Evolutionary conservation across 64 coral and sea anemone species (phyloP), one percentile per base, ranked within the genome.

Genomic region (Dendrophyllia cribrosa): DNA sequence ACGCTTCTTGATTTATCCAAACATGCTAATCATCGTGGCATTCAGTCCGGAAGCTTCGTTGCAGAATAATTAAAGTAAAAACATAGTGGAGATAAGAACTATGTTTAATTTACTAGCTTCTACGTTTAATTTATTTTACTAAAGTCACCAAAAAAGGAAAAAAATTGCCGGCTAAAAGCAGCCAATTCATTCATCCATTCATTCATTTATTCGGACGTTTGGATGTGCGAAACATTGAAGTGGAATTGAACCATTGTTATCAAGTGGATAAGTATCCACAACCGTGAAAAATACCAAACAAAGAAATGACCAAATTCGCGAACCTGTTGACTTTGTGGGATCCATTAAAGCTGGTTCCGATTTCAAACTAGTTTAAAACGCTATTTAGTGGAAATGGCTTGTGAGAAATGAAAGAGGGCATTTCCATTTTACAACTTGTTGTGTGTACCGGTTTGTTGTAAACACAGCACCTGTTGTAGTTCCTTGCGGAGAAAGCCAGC

Each of bases 381-480:
- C 43, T 62, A 67, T 16, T 43, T 24, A 9, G 20, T 23, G 63
- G 44, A 20, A n/a, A 84, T 51, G 9, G 26, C 19, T 9, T 66
- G 17, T 23, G 45, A 16, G 17, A 23, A 84, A 22, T 23, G 7
- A 68, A 84, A 64, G 4, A 80, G 4, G 45, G 43, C 62, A 62
- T 84, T 65, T 84, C 58, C 46, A 84, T 23, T 84, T 84, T 67
- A 52, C 43, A 65, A 4, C 44, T 51, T 67, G 43, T 84, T 26
- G 9, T 65, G 16, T 68, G 45, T 84, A 84, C 80, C 62, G 17
- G 62, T 66, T 83, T 6, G 79, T 62, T 84, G 10, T 67, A 84
- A 84, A 67, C 80, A 68, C 43, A 67, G 80, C 61, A 84, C 80
- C 80, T 84, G 80, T 45, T 51, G 9, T 11, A 22, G 17, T n/a